These are phyloP conservation scores for Anastrepha ludens DNA, from an alignment of 1,140 invertebrate species.

Conservation along the genomic window DNA sequence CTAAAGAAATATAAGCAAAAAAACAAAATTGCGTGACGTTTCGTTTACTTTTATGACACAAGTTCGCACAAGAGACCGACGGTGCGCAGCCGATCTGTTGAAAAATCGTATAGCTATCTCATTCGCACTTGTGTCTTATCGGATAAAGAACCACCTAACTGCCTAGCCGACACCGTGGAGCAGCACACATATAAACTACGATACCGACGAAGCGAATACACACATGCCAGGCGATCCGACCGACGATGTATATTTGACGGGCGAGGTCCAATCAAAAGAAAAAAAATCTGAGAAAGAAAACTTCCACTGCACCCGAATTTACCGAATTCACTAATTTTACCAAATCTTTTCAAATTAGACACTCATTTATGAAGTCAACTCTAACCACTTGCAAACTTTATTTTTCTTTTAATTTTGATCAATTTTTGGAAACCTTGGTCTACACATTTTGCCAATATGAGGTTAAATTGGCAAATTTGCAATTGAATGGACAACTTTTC, in stretches of 20 bases:
- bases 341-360: neutral
- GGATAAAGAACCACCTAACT: neutral
- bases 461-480: neutral
- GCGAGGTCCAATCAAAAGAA: constrained; percentile 56
- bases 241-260: constrained; percentile 56
- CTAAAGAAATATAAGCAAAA: constrained; percentile 40
- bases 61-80: neutral
- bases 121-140: neutral
- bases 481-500: neutral
- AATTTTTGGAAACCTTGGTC: neutral
- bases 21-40: constrained; percentile 47
- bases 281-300: constrained; percentile 43
- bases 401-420: neutral
- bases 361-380: no score
- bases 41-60: constrained; percentile 52
- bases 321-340: neutral
- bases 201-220: constrained; percentile 41
- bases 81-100: neutral
- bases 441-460: neutral
- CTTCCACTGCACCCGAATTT: constrained; percentile 22
- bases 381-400: no score
- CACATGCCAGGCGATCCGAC: constrained; percentile 21
- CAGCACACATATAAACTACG: neutral
- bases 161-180: constrained; percentile 12
- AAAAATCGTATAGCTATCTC: neutral